Evolutionary conservation across 92 coral and sea anemone species (phyloP).

Genomic region (Phymanthus crucifer): DNA sequence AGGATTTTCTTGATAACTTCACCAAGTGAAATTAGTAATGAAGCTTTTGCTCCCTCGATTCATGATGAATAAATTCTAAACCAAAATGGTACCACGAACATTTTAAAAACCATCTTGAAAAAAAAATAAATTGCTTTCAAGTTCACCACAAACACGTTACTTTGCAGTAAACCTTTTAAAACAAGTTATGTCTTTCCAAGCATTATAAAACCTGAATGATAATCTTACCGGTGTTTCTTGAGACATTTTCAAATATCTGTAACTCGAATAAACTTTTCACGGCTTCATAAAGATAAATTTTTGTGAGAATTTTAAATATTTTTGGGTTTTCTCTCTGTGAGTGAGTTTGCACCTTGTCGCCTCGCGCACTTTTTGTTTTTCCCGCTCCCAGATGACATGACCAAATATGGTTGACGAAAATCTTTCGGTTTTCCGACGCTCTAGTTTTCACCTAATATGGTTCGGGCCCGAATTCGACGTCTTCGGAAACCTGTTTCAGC

Average conservation of each 20-base stretch:
- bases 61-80: background rate
- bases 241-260: background rate
- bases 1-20: background rate
- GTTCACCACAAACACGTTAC: background rate
- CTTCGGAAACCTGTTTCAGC: background rate
- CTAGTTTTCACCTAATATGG: background rate
- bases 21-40: background rate
- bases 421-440: background rate
- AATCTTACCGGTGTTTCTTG: background rate
- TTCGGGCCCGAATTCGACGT: background rate
- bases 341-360: constrained; percentile 9
- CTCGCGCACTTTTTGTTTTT: constrained; percentile 32
- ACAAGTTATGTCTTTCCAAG: background rate
- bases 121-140: background rate
- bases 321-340: constrained; percentile 14
- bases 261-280: background rate
- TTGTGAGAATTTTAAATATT: background rate
- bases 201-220: background rate
- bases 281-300: background rate
- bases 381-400: constrained; percentile 27
- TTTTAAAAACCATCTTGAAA: background rate
- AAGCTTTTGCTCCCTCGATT: background rate
- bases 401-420: constrained; percentile 19
- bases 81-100: background rate
- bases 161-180: background rate